A percentile compares a stretch with the other conserved stretches of the same genome.
Conservation (phyloP, 2,888 invertebrate species). For the Clanis bilineata region DNA sequence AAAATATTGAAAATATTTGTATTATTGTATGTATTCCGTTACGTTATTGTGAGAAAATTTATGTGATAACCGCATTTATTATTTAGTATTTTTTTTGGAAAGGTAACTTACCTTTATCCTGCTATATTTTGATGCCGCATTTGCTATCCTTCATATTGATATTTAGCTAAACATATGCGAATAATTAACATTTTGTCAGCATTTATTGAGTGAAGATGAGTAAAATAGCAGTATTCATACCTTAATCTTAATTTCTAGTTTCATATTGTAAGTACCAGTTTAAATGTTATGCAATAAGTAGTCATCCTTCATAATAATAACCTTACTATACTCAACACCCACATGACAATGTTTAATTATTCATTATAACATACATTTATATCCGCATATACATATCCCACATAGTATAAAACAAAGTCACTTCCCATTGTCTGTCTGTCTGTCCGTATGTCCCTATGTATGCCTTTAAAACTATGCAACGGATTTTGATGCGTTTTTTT, state of each 20-base stretch:
- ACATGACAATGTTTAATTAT: neutral
- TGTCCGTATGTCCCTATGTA: too few relatives aligned
- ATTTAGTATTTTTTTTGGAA: neutral
- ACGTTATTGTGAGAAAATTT: neutral
- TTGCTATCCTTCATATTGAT: neutral
- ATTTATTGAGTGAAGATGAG: neutral
- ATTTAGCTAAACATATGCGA: neutral
- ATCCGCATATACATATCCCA: neutral
- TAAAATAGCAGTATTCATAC: neutral
- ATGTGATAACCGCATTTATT: neutral
- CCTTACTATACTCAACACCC: neutral
- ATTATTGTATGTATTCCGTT: too few relatives aligned
- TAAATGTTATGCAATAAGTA: slow-evolving; percentile 11
- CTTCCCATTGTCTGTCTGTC: too few relatives aligned
- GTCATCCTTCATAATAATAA: slow-evolving; percentile 1
- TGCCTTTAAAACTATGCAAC: too few relatives aligned
- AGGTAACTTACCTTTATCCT: neutral
- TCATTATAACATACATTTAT: neutral
- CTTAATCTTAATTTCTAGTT: neutral
- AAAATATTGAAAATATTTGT: too few relatives aligned
- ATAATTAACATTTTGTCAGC: neutral
- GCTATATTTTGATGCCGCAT: neutral
- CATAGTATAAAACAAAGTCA: too few relatives aligned
- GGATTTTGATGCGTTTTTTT: too few relatives aligned
- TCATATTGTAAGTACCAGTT: neutral